Base-by-base conservation (phyloP, 35 echinoderm and acorn worm species). In the Holothuria glaberrima region DNA sequence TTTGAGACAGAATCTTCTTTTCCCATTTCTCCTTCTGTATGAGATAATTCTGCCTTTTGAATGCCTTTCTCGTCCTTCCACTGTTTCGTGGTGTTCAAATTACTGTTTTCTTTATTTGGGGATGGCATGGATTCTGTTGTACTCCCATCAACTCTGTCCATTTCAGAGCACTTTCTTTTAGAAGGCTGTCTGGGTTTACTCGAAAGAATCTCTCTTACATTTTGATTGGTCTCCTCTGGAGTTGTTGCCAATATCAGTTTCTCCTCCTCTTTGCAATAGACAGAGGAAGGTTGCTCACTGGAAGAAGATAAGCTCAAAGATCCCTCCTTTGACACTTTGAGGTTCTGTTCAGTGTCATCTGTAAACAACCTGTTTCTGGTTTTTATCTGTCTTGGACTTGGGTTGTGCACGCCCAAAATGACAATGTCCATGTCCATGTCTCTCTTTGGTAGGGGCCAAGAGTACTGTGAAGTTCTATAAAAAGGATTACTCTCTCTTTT, bases 401-500 rank as follows among this genome's bases (percentile, higher is more conserved):
- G 44, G 22, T 22, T 48, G 13, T 12, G 14, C 6, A 48, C 44
- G 25, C 50, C 74, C 10, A 35, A 78, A 5, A n/a, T 22, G 44
- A 18, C 74, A 48, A 22, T 24, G 38, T 78, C 26, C 24, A 22
- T 6, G 1, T 26, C 50, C 24, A 12, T 27, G 41, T 48, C 50
- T 12, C 50, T 78, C 38, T 41, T 48, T 21, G 50, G 21, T 21
- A 78, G 41, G 19, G 74, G 74, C 74, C 74, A 78, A 50, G 74
- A 78, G 38, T 78, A 78, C 14, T 78, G 74, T 25, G 74, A 24
- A 48, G 44, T 48, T 48, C 9, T 48, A 12, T 52, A 41, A 78
- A 22, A 27, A 14, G 5, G n/a, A 6, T 6, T 78, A 27, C 21
- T 35, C 16, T n/a, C 50, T 10, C 41, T 48, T 48, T 18, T 45